A percentile compares a stretch with the other conserved stretches of the same genome.
These are phyloP conservation scores for Polypterus bichir DNA, from an alignment of 2,113 vertebrate genomes.

Conservation along the genomic window DNA sequence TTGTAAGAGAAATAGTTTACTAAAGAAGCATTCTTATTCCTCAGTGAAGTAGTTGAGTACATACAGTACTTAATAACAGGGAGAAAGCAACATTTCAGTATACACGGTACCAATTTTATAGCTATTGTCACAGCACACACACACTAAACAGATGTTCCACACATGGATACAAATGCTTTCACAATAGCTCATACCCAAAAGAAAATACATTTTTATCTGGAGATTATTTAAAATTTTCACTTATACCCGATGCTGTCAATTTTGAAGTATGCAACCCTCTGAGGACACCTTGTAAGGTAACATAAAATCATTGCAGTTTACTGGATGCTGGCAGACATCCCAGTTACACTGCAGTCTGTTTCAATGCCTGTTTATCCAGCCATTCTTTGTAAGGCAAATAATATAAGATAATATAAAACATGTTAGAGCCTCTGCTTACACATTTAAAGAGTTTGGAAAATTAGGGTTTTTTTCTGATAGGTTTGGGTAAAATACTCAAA, in stretches of 20 bases:
- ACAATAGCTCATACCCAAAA: slow-evolving; percentile 14
- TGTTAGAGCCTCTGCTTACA: slow-evolving; percentile 19
- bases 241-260: slow-evolving; percentile 15
- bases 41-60: slow-evolving; percentile 18
- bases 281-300: too few species aligned
- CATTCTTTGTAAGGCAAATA: slow-evolving; percentile 21
- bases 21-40: slow-evolving; percentile 12
- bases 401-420: slow-evolving; percentile 12
- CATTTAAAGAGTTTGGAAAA: slow-evolving; percentile 27
- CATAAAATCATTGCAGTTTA: slow-evolving; percentile 14
- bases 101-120: slow-evolving; percentile 11
- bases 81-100: slow-evolving; percentile 16
- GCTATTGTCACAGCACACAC: slow-evolving; percentile 5
- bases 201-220: slow-evolving; percentile 15
- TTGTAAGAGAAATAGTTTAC: slow-evolving; percentile 8
- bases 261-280: too few species aligned
- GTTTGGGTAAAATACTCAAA: slow-evolving; percentile 19
- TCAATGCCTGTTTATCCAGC: slow-evolving; percentile 18
- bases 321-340: slow-evolving; percentile 20
- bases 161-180: slow-evolving; percentile 7
- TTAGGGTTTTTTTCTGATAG: slow-evolving; percentile 15
- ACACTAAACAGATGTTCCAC: slow-evolving; percentile 7
- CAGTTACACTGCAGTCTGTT: slow-evolving; percentile 13
- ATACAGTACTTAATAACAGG: slow-evolving; percentile 6
- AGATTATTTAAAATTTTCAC: slow-evolving; percentile 14